A percentile compares a stretch with the other conserved stretches of the same genome.
These are phyloP conservation scores for Cettia cetti DNA, from an alignment of 2,113 vertebrate species.

Conservation along the genomic window DNA sequence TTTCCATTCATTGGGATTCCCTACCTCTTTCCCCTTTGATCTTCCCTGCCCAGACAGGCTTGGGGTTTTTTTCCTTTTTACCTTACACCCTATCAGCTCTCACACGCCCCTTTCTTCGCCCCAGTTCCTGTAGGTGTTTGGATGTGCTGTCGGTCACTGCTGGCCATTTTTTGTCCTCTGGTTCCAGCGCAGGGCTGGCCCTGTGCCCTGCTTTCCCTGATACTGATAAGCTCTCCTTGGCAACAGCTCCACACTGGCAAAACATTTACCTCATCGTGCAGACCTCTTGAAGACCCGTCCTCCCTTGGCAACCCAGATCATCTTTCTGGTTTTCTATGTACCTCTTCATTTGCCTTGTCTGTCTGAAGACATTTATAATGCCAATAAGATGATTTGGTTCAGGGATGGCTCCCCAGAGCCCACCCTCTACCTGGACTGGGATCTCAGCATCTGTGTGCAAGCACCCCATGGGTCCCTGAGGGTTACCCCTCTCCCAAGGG, in stretches of 20 bases:
- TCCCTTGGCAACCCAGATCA: not conserved
- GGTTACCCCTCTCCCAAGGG: not conserved
- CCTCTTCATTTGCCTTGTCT: not conserved
- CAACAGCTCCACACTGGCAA: not conserved
- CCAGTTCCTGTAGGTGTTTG: not conserved
- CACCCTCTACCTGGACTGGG: not conserved
- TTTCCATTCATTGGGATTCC: not conserved
- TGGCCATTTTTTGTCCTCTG: not conserved
- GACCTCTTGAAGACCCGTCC: not conserved
- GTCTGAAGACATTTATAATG: not conserved
- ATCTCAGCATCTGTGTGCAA: not conserved
- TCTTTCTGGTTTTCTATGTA: not conserved
- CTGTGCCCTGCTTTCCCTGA: not conserved
- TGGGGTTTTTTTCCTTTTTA: not conserved
- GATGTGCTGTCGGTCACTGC: accelerated
- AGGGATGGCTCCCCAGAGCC: not conserved
- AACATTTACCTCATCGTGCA: not conserved
- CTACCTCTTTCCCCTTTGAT: not conserved
- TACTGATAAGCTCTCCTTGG: conserved; percentile 6
- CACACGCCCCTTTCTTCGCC: not conserved
- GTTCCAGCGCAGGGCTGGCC: not conserved
- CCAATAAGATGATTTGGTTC: not conserved
- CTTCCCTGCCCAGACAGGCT: not conserved
- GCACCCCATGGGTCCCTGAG: not conserved
- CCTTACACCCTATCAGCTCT: not conserved